Conservation (phyloP, 2,797 vertebrate species). For the Karalla daura region DNA sequence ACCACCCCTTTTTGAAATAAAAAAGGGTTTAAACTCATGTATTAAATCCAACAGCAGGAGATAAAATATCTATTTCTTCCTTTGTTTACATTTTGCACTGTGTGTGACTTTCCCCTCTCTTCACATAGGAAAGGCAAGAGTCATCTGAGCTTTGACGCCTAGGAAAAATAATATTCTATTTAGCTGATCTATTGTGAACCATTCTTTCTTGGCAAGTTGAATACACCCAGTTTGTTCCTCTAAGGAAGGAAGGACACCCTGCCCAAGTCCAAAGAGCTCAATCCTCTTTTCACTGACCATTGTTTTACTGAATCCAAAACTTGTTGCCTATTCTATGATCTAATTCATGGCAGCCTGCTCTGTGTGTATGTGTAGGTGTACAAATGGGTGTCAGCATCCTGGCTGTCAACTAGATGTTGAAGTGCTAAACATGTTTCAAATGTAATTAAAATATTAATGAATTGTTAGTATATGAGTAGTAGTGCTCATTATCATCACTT, state of each 20-base stretch:
- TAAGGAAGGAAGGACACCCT: slow-evolving; percentile 87
- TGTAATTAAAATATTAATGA: no score
- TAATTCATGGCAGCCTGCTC: slow-evolving; percentile 30
- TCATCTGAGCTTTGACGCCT: slow-evolving; percentile 66
- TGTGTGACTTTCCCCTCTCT: slow-evolving; percentile 36
- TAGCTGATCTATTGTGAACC: slow-evolving; percentile 68
- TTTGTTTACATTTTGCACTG: slow-evolving; percentile 27
- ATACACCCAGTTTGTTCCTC: slow-evolving; percentile 87
- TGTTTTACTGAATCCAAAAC: slow-evolving; percentile 65
- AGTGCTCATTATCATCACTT: no score
- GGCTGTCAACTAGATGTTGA: no score
- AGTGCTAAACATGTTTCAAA: no score
- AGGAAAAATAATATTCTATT: slow-evolving; percentile 67
- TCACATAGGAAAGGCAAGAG: slow-evolving; percentile 42
- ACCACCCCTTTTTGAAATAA: no score
- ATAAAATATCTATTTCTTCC: neutral
- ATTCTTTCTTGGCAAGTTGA: slow-evolving; percentile 66
- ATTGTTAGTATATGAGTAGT: no score
- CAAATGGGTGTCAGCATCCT: neutral
- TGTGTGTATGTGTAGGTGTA: neutral
- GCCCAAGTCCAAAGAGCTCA: slow-evolving; percentile 84
- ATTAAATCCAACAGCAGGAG: neutral
- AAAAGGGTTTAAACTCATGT: no score
- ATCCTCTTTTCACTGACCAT: slow-evolving; percentile 75
- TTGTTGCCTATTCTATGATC: slow-evolving; percentile 61